A percentile compares a stretch with the other conserved stretches of the same genome.
Evolutionary conservation across 2,797 vertebrate genomes (phyloP).

Genomic region (Parauchenoglanis punctatus): DNA sequence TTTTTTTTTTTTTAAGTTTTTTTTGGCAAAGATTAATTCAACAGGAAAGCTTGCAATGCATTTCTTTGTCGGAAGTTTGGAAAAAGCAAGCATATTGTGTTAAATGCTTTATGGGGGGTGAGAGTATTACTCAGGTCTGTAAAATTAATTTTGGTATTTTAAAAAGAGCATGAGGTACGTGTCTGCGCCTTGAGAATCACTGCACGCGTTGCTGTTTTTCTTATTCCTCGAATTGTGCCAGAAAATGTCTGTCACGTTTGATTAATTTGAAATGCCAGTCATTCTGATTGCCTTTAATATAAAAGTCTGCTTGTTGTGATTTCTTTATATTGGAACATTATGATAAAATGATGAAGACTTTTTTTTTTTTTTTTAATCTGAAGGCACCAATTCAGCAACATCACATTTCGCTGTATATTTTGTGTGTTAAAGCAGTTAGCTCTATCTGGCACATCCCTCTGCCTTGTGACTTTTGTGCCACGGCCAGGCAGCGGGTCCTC

Average conservation of each 20-base stretch:
- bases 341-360: constrained; percentile 18
- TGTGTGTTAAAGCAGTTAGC: constrained; percentile 39
- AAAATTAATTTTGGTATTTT: constrained; percentile 28
- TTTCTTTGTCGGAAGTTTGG: constrained; percentile 2
- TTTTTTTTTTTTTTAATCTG: constrained; percentile 30
- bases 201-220: constrained; percentile 44
- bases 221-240: constrained; percentile 20
- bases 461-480: constrained; percentile 53
- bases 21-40: constrained; percentile 5
- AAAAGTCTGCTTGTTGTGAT: constrained; percentile 54
- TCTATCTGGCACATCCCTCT: constrained; percentile 50
- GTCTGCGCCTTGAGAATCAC: constrained; percentile 13
- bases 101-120: background rate
- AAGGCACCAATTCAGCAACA: constrained; percentile 40
- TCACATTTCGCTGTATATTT: constrained; percentile 42
- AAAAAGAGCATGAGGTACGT: background rate
- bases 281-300: constrained; percentile 62
- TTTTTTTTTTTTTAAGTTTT: background rate
- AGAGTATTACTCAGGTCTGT: background rate
- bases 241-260: constrained; percentile 56
- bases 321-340: constrained; percentile 46
- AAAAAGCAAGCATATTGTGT: background rate
- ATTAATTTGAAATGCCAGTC: constrained; percentile 65
- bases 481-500: constrained; percentile 36
- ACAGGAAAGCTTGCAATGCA: constrained; percentile 9